Percentiles rank a stretch among this genome's conserved stretches.
phyloP scores from a whole-genome alignment of 1,140 invertebrate genomes.

The Nasonia vitripennis region DNA sequence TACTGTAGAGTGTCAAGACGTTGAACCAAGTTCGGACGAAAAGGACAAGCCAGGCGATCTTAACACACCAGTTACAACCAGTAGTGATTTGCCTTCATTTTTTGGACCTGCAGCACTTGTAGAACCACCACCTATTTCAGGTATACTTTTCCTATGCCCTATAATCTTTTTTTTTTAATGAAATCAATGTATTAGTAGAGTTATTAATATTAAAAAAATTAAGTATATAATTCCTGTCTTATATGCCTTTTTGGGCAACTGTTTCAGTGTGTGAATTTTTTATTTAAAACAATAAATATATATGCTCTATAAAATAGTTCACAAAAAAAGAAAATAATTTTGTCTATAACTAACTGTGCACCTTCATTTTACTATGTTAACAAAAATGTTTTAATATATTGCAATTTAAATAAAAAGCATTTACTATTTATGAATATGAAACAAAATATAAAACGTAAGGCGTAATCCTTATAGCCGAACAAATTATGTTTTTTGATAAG shows the following conservation, averaged over 20 bases:
- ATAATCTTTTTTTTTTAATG: background rate
- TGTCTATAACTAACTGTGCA: too few relatives aligned
- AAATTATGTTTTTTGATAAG: background rate
- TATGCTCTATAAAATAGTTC: background rate
- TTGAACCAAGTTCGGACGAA: slow-evolving; percentile 64
- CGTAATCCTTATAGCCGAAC: too few relatives aligned
- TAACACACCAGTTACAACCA: slow-evolving; percentile 87
- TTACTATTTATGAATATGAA: too few relatives aligned
- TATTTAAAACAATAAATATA: too few relatives aligned
- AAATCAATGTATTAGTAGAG: background rate
- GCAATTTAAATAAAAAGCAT: too few relatives aligned
- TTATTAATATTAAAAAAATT: background rate
- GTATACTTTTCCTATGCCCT: slow-evolving; percentile 69
- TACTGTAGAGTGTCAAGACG: slow-evolving; percentile 63
- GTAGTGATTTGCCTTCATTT: slow-evolving; percentile 85
- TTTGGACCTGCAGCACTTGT: slow-evolving; percentile 86
- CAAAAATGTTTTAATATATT: too few relatives aligned
- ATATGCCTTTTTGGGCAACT: background rate
- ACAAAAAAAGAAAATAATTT: background rate
- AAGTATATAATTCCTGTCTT: background rate
- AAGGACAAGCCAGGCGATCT: slow-evolving; percentile 82
- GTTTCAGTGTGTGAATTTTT: too few relatives aligned
- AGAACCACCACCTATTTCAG: slow-evolving; percentile 91
- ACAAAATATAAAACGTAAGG: too few relatives aligned
- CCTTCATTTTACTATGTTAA: too few relatives aligned